Conservation (phyloP, 1,140 invertebrate genomes). For the Leptinotarsa lineolata region DNA sequence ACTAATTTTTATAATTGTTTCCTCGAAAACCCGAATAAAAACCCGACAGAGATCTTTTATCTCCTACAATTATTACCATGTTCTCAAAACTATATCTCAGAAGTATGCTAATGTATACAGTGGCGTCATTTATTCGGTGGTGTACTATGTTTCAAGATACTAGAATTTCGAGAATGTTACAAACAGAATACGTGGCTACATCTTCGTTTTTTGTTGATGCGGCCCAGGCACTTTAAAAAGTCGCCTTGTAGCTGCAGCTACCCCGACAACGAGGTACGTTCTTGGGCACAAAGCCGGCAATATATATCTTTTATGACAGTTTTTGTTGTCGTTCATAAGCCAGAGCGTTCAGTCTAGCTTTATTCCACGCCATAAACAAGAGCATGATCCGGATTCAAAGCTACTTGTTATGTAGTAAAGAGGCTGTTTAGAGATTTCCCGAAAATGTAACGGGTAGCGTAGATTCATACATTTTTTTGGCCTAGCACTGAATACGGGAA, state of each 20-base stretch:
- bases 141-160: background rate
- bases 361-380: conserved; percentile 8
- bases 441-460: background rate
- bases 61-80: background rate
- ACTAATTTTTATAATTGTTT: background rate
- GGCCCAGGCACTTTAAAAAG: background rate
- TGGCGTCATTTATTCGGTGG: background rate
- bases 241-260: background rate
- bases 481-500: too few relatives aligned
- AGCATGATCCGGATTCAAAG: conserved; percentile 7
- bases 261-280: background rate
- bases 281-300: background rate
- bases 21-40: background rate
- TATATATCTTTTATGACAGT: conserved; percentile 6
- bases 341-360: conserved; percentile 7
- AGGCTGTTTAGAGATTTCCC: background rate
- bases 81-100: background rate
- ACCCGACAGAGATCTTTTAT: background rate
- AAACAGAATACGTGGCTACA: too few relatives aligned
- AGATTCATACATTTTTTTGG: too few relatives aligned
- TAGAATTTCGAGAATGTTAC: too few relatives aligned
- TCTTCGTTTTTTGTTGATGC: background rate
- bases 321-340: conserved; percentile 2
- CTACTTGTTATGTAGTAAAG: background rate
- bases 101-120: background rate